Evolutionary conservation across 2,888 invertebrate species (phyloP).

Genomic region (Netelia virgata): DNA sequence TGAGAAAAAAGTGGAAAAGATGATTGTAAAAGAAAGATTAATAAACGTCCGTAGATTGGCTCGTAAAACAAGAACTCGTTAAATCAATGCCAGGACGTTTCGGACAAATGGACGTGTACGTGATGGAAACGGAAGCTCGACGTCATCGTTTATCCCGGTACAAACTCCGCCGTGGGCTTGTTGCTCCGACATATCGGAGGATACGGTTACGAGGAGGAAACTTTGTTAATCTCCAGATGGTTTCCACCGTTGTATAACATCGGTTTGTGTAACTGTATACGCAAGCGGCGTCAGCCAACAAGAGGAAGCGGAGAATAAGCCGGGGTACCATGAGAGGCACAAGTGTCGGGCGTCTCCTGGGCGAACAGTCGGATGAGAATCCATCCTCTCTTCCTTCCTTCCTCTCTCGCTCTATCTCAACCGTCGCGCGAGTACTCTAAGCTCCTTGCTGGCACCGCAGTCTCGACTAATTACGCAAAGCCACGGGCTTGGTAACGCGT

Average conservation of each 20-base stretch:
- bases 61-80: background rate
- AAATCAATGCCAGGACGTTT: background rate
- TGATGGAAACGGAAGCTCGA: conserved; percentile 15
- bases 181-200: conserved; percentile 20
- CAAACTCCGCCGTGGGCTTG: conserved; percentile 28
- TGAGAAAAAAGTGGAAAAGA: background rate
- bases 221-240: conserved; percentile 69
- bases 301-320: conserved; percentile 36
- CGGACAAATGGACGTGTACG: conserved; percentile 3
- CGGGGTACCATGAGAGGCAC: conserved; percentile 14
- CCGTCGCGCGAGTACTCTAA: conserved; percentile 34
- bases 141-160: conserved; percentile 56
- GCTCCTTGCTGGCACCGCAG: conserved; percentile 31
- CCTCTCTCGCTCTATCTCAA: background rate
- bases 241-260: conserved; percentile 39
- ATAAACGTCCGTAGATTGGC: background rate
- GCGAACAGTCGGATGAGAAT: conserved; percentile 38
- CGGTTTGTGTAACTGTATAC: conserved; percentile 37
- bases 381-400: conserved; percentile 2
- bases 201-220: conserved; percentile 43
- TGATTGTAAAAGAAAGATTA: background rate
- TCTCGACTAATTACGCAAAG: conserved; percentile 67
- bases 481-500: conserved; percentile 54
- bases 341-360: conserved; percentile 31
- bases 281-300: conserved; percentile 13